Evolutionary conservation across 2,888 invertebrate species (phyloP), one percentile per base, ranked within the genome.

Genomic region (Teleogryllus oceanicus): DNA sequence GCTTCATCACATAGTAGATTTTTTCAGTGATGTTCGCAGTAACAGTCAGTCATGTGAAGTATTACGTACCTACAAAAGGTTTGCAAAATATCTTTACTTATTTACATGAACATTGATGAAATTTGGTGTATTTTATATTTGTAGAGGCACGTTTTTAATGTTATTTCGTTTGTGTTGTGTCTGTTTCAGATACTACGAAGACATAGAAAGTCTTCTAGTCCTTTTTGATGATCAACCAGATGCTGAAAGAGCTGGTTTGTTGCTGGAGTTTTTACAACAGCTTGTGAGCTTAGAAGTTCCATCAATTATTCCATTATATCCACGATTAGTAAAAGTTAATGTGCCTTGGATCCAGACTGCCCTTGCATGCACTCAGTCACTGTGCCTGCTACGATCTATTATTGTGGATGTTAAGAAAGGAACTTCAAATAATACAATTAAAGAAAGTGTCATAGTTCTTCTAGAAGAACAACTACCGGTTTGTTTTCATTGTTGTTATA

Each of bases 1-100:
- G 20, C 83, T 91, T 75, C 84, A 89, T 80, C 90, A 90, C 79
- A 87, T 89, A 16, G 88, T 90, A 11, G 89, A 89, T 79, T 90
- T 90, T 84, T 90, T 90, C 83, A 84, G 88, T 37, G 90, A 90
- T 83, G 87, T 89, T 50, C 85, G 86, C 79, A 84, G 87, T 79
- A 87, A 87, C 79, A 85, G 86, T 62, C 85, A 85, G 79, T 86
- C 84, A 10, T 84, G 83, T 82, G 82, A 84, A 37, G 84, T 86
- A 24, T 83, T 88, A 21, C 81, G 85, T 3, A 85, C 85, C 79
- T 87, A 87, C 82, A 76, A 84, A 37, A 84, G 84, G 86, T 86
- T 49, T 80, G 16, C 75, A 76, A 2, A 20, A 37, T 24, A 5
- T 78, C n/a, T 74, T 21, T 16, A 20, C 24, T 49, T 81, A 76